These are phyloP conservation scores for Trichopoda pennipes DNA, from an alignment of 2,888 invertebrate genomes.

Conservation along the genomic window DNA sequence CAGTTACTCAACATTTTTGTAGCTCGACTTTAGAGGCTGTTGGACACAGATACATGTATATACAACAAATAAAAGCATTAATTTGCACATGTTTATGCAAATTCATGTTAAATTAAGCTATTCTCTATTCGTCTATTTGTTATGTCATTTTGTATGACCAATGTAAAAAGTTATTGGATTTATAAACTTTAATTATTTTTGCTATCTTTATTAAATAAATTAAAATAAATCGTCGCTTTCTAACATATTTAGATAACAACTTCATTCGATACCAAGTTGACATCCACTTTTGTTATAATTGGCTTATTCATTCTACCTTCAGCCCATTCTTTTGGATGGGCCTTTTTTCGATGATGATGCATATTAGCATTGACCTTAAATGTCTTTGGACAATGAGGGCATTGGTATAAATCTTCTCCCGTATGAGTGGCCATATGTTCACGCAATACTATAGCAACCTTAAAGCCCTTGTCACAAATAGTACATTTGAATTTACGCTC, in stretches of 20 bases:
- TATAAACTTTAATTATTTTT: constrained; percentile 6
- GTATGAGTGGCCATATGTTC: constrained; percentile 75
- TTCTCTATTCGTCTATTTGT: too few species aligned
- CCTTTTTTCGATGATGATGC: constrained; percentile 74
- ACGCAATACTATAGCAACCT: constrained; percentile 69
- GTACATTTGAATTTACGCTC: constrained; percentile 71
- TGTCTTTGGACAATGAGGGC: constrained; percentile 73
- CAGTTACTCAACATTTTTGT: too few species aligned
- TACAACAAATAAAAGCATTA: too few species aligned
- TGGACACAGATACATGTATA: too few species aligned
- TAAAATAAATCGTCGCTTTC: neutral
- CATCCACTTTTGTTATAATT: constrained; percentile 64
- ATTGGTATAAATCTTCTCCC: constrained; percentile 73
- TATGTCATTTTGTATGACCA: neutral
- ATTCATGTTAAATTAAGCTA: too few species aligned
- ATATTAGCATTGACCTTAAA: constrained; percentile 74
- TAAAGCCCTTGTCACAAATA: constrained; percentile 72
- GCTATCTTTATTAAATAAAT: constrained; percentile 37
- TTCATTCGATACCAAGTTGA: constrained; percentile 66
- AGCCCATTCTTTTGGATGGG: constrained; percentile 73
- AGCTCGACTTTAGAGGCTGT: too few species aligned
- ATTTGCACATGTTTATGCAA: too few species aligned
- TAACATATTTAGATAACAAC: constrained; percentile 58
- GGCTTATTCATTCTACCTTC: constrained; percentile 68
- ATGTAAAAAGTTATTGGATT: neutral